Evolutionary conservation across 2,797 vertebrate genomes (phyloP), one percentile per base, ranked within the genome.

Genomic region (Telmatherina bonti): DNA sequence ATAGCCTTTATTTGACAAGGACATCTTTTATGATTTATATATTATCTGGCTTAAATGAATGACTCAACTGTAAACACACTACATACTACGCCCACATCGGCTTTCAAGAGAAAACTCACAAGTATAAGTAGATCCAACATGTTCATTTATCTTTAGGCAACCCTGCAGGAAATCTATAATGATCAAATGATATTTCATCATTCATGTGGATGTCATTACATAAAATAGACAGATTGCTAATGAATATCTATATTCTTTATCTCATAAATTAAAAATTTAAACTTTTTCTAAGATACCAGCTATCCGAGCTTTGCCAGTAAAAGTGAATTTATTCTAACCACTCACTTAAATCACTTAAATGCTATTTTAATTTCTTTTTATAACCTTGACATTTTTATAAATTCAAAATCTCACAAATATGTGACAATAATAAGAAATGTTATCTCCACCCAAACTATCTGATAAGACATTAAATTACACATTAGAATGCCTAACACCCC

Each of bases 41-140:
- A 15, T 62, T 72, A 7, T 56, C 27, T 27, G 5, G n/a, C 57
- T 49, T 49, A 13, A 69, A 64, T 59, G 2, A 63, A 36, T 38
- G 2, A 62, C 51, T 30, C 2, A 35, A 45, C 47, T 49, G 26
- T 51, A 27, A 20, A 45, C 43, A 45, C n/a, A 49, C 47, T 9
- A 24, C 12, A 4, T 24, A 22, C 4, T 49, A 49, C 49, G n/a
- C 33, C 52, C 52, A 43, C 63, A 38, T 3, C 0, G 0, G 10
- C 27, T 52, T 45, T 29, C 4, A 8, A 36, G 22, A 27, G 41
- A 33, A n/a, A 55, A 18, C 55, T 18, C 3, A 22, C 22, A 57
- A 33, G 33, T 55, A 22, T 47, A 22, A 47, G 45, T 47, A 10
- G 45, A 22, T 22, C 8, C 20, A 47, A 22, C 9, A 47, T 47